Percentiles rank a stretch among this genome's conserved stretches.
Conservation (phyloP, 2,797 vertebrate species). For the Momotus momota region DNA sequence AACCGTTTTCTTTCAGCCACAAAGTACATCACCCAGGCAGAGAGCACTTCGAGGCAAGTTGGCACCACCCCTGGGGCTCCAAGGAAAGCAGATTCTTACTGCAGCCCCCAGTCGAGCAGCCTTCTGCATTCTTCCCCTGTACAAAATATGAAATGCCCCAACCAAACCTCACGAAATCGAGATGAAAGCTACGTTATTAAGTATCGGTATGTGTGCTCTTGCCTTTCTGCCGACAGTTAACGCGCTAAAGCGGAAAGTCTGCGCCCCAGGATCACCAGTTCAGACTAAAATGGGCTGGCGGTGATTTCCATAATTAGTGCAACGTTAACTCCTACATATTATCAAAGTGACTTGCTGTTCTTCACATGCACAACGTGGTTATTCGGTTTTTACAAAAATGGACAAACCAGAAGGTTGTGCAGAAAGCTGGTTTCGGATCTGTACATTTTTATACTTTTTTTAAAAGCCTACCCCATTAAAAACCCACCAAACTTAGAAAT, state of each 20-base stretch:
- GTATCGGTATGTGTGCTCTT: not conserved
- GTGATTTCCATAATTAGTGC: slow-evolving; percentile 67
- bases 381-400: slow-evolving; percentile 58
- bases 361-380: slow-evolving; percentile 43
- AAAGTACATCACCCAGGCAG: slow-evolving; percentile 20
- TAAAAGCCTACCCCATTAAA: slow-evolving; percentile 27
- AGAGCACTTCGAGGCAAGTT: not conserved
- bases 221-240: slow-evolving; percentile 13
- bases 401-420: not conserved
- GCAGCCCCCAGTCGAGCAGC: slow-evolving; percentile 19
- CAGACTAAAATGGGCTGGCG: slow-evolving; percentile 60
- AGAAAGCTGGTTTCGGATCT: slow-evolving; percentile 41
- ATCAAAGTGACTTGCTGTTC: slow-evolving; percentile 39
- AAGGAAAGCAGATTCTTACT: not conserved
- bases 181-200: slow-evolving; percentile 62
- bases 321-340: slow-evolving; percentile 50
- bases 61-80: not conserved
- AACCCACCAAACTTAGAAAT: not conserved
- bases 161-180: slow-evolving; percentile 16
- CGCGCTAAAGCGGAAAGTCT: not conserved
- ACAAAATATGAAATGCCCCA: slow-evolving; percentile 40
- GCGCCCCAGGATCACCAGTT: slow-evolving; percentile 29
- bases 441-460: not conserved
- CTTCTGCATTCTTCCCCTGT: not conserved
- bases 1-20: not conserved